Base-by-base conservation (phyloP, 2,113 vertebrate genomes). In the Elaphurus davidianus region DNA sequence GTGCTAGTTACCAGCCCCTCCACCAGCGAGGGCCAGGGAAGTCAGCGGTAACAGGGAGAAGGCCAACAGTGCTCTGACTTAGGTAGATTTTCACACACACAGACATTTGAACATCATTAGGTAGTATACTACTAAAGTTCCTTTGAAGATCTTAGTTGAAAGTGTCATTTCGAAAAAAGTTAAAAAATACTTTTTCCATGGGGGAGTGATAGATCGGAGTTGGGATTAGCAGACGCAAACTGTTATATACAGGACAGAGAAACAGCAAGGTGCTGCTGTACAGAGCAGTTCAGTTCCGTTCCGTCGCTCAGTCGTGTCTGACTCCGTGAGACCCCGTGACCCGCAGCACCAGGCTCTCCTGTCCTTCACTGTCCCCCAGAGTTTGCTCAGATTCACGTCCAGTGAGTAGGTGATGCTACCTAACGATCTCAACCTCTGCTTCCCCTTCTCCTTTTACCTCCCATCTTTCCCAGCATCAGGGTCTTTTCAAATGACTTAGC, bases 1-100 rank as follows among this genome's bases (percentile, higher is more conserved):
- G 3, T 25, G 71, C 12, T 25, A 4, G 43, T 1, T 14, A 5
- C 6, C 16, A 13, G 5, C 2, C 16, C 12, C 3, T 21, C 12
- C 2, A 25, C 23, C 64, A 47, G 59, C 11, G 17, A 82, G 9
- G 3, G 10, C 12, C 11, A 27, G 40, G n/a, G 10, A 78, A 67
- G 7, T 33, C n/a, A 33, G 15, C 1, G 2, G 30, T 19, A 10
- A 9, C 55, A 13, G 3, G 1, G 27, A 78, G 62, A 87, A 4
- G 17, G 28, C 43, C 30, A 16, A 0, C 0, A 11, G 15, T 1
- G 21, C 17, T 21, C 21, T 12, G 50, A 28, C 23, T 14, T 36
- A 36, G 40, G 30, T 11, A 4, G 11, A 21, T 79, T 25, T 83
- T 15, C 17, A 30, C 59, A 6, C 6, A 13, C 21, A 16, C 1